Evolutionary conservation across 2,797 vertebrate species (phyloP), one percentile per base, ranked within the genome.

Genomic region (Bryconaethiops microstoma): DNA sequence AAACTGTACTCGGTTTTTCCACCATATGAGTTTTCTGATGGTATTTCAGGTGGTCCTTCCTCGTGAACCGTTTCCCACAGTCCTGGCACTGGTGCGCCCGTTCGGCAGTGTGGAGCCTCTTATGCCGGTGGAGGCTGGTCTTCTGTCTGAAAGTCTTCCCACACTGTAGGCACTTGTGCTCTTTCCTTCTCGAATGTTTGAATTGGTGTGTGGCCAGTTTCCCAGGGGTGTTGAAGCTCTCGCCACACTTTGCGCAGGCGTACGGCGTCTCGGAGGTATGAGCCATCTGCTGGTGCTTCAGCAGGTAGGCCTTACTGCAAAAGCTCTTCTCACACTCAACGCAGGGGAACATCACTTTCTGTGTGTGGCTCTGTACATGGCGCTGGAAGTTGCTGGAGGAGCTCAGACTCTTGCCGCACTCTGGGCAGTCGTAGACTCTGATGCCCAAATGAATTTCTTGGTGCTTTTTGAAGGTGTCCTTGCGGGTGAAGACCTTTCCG

Each of bases 381-480:
- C 57, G 42, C 52, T n/a, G 75, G 9, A 81, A 42, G 29, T 21
- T 39, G n/a, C 74, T 67, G 57, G 60, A n/a, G n/a, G 74, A 62
- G 70, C 78, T 84, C 70, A 83, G 79, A 65, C 65, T 73, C 76
- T 84, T 86, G 16, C 86, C 70, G 25, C 82, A 85, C 50, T 82
- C 52, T 0, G 39, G 19, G n/a, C 87, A 83, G 29, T 74, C 62
- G 39, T 79, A 82, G 8, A 52, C 54, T 48, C 80, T 83, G 14
- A 77, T 50, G 16, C 81, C 76, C 0, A 76, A 62, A 17, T 87
- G 86, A 52, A 85, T 39, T 42, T 67, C 76, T 25, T 57, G 80
- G 81, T 87, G 87, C 5, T 35, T 78, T 74, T 65, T 84, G 69
- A 85, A 86, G 29, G 72, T 84, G n/a, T 84, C 78, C 9, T 83